Evolutionary conservation across 2,113 vertebrate genomes (phyloP).

Genomic region (Hemiprocne comata): DNA sequence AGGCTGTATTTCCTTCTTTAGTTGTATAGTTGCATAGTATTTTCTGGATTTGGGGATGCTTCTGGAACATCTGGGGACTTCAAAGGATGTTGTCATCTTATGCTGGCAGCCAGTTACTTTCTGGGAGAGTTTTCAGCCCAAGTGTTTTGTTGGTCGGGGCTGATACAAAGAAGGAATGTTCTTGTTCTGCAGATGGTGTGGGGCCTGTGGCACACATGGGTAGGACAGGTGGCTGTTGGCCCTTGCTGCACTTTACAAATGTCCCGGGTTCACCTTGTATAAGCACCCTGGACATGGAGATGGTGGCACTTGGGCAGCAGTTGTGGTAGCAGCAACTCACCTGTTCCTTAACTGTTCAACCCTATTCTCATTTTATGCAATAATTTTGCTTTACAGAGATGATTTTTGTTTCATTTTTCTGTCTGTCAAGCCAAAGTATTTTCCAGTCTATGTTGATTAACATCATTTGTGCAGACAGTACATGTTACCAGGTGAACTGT

Average conservation of each 20-base stretch:
- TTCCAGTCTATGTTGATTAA: not conserved
- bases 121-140: not conserved
- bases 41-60: not conserved
- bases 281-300: accelerated
- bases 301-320: not conserved
- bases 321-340: not conserved
- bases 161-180: not conserved
- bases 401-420: not conserved
- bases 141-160: not conserved
- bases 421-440: not conserved
- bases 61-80: not conserved
- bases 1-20: not conserved
- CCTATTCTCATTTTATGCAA: not conserved
- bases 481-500: not conserved
- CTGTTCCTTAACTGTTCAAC: not conserved
- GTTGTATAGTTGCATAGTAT: not conserved
- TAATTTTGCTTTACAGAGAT: not conserved
- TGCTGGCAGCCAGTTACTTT: not conserved
- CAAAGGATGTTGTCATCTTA: not conserved
- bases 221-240: not conserved
- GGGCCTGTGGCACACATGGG: not conserved
- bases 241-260: not conserved
- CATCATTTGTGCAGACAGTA: not conserved
- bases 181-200: not conserved
- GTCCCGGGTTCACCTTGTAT: not conserved